A percentile compares a stretch with the other conserved stretches of the same genome.
phyloP scores from a whole-genome alignment of 2,113 vertebrate species.

The Gasterosteus nipponicus region DNA sequence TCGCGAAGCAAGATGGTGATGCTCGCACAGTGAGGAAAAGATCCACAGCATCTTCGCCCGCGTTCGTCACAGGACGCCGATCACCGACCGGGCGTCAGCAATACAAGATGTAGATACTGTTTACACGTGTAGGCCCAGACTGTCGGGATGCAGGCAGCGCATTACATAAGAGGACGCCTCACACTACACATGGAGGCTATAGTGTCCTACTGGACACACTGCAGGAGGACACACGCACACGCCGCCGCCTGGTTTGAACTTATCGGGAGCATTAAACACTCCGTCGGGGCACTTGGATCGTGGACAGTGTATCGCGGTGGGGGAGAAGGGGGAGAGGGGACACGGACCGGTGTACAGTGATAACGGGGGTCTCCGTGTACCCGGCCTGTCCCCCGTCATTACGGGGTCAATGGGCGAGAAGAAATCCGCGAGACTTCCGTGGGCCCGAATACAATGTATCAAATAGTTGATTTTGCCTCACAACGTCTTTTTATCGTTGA shows the following conservation, averaged over 20 bases:
- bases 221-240: constrained; percentile 37
- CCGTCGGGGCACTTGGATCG: constrained; percentile 46
- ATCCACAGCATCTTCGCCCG: neutral
- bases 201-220: constrained; percentile 8
- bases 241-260: constrained; percentile 33
- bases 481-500: neutral
- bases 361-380: constrained; percentile 14
- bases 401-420: constrained; percentile 34
- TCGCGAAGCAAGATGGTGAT: constrained; percentile 11
- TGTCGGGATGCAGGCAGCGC: constrained; percentile 54
- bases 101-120: constrained; percentile 2
- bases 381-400: constrained; percentile 54
- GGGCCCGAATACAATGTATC: constrained; percentile 1
- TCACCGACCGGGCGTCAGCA: neutral
- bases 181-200: constrained; percentile 20
- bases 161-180: constrained; percentile 74
- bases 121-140: constrained; percentile 60
- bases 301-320: constrained; percentile 22
- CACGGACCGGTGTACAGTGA: neutral
- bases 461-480: neutral
- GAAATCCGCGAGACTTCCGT: neutral
- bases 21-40: neutral
- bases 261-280: constrained; percentile 53
- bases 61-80: neutral
- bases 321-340: constrained; percentile 5